phyloP scores from a whole-genome alignment of 1,140 invertebrate species.

The Cheumatopsyche charites region DNA sequence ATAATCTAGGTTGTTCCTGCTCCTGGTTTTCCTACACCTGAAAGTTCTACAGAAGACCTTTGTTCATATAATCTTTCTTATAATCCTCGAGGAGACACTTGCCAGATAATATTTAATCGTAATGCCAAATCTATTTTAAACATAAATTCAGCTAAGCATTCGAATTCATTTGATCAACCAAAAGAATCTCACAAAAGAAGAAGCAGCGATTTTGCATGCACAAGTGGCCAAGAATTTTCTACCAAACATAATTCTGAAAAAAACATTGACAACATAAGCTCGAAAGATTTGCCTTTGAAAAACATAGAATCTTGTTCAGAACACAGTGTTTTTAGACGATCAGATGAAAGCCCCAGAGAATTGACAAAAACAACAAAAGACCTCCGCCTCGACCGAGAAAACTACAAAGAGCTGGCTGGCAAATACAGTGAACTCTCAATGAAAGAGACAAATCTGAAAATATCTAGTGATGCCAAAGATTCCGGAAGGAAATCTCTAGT shows the following conservation, averaged over 20 bases:
- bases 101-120: slow-evolving; percentile 59
- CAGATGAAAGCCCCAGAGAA: slow-evolving; percentile 58
- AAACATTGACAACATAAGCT: slow-evolving; percentile 44
- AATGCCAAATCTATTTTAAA: slow-evolving; percentile 49
- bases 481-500: slow-evolving; percentile 55
- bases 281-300: slow-evolving; percentile 43
- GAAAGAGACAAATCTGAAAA: slow-evolving; percentile 52
- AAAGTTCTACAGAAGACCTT: slow-evolving; percentile 56
- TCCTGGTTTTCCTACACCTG: slow-evolving; percentile 49
- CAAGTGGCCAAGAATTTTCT: slow-evolving; percentile 41
- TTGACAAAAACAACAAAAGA: slow-evolving; percentile 59
- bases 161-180: slow-evolving; percentile 44
- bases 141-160: slow-evolving; percentile 49
- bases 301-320: slow-evolving; percentile 47
- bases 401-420: slow-evolving; percentile 58
- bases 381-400: slow-evolving; percentile 58
- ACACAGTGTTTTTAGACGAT: slow-evolving; percentile 45
- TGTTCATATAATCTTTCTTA: slow-evolving; percentile 33
- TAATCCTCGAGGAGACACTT: slow-evolving; percentile 52
- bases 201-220: slow-evolving; percentile 46
- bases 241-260: slow-evolving; percentile 44
- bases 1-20: slow-evolving; percentile 37
- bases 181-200: slow-evolving; percentile 45
- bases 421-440: slow-evolving; percentile 58
- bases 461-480: slow-evolving; percentile 53